phyloP scores from a whole-genome alignment of 2,113 vertebrate species.

The Gavia stellata region DNA sequence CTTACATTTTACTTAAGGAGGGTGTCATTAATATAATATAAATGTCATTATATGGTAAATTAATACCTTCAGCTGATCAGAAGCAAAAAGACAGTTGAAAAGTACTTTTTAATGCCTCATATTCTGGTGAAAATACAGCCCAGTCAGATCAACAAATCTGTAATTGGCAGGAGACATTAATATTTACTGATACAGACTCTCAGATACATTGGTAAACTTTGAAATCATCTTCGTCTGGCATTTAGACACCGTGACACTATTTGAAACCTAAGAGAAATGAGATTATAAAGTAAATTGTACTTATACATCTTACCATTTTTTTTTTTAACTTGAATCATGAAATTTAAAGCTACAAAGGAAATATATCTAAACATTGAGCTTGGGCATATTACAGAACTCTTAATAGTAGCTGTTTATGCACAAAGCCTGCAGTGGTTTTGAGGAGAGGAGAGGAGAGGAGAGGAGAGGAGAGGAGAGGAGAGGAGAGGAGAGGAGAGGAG shows the following conservation, averaged over 20 bases:
- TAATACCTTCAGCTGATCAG: neutral
- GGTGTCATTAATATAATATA: too few species aligned
- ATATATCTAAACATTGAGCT: neutral
- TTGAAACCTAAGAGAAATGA: neutral
- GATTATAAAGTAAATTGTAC: neutral
- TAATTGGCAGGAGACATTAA: neutral
- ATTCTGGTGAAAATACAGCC: neutral
- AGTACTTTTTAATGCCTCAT: neutral
- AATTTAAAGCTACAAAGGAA: neutral
- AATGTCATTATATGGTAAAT: too few species aligned
- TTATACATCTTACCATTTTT: neutral
- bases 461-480: too few species aligned
- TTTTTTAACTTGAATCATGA: neutral
- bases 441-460: neutral
- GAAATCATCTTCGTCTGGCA: neutral
- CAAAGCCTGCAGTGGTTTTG: neutral
- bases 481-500: too few species aligned
- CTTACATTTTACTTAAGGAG: neutral
- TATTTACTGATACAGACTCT: neutral
- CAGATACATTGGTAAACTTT: neutral
- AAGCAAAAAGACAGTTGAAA: neutral
- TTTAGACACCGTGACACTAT: neutral
- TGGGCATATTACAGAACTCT: neutral
- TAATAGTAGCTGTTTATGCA: neutral
- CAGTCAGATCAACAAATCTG: neutral